Evolutionary conservation across 2,113 vertebrate genomes (phyloP).

Genomic region (Dendrocopos noguchii): DNA sequence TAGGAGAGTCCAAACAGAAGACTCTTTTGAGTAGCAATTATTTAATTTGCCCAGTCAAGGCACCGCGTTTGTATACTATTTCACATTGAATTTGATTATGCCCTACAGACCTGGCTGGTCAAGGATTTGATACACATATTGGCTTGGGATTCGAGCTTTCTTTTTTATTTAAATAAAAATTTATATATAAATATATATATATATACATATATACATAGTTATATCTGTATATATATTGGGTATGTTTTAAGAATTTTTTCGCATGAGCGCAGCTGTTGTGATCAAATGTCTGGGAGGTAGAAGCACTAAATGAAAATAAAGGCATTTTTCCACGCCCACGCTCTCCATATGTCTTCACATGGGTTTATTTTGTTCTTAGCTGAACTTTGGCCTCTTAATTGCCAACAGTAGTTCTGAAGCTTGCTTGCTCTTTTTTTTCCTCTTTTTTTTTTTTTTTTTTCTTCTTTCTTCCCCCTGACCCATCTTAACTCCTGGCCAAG

Average conservation of each 20-base stretch:
- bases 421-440: background rate
- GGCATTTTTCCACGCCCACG: conserved; percentile 60
- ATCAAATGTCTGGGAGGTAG: conserved; percentile 78
- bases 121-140: conserved; percentile 87
- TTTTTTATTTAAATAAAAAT: conserved; percentile 87
- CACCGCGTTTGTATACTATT: conserved; percentile 87
- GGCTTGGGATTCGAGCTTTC: conserved; percentile 89
- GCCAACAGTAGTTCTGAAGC: background rate
- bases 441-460: background rate
- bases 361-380: background rate
- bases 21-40: conserved; percentile 85
- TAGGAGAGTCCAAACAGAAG: conserved; percentile 85
- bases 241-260: conserved; percentile 86
- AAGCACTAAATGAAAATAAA: conserved; percentile 75
- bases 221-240: conserved; percentile 86
- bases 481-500: background rate
- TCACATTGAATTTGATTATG: conserved; percentile 90
- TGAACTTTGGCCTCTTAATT: conserved; percentile 31
- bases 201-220: conserved; percentile 83
- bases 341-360: conserved; percentile 29
- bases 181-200: conserved; percentile 81
- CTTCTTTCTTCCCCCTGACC: background rate
- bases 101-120: conserved; percentile 88
- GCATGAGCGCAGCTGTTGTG: conserved; percentile 84
- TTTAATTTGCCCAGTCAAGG: conserved; percentile 88